A percentile compares a stretch with the other conserved stretches of the same genome.
phyloP scores from a whole-genome alignment of 2,888 invertebrate genomes.

The Leptinotarsa rubiginosa region DNA sequence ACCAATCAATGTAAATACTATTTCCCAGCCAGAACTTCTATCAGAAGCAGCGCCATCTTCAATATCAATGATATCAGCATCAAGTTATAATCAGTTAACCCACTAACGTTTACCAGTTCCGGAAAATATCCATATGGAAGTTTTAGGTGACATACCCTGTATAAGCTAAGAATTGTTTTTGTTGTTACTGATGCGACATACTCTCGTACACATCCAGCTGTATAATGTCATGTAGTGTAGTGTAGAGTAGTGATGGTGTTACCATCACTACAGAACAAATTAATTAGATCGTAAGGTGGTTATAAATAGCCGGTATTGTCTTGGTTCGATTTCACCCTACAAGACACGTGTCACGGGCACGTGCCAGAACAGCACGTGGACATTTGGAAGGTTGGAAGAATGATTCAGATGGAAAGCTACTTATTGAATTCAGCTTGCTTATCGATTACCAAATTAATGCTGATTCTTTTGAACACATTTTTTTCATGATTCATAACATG shows the following conservation, averaged over 20 bases:
- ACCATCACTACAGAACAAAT: conserved; percentile 6
- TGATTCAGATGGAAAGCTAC: neutral
- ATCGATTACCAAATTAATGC: neutral
- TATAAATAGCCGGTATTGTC: conserved; percentile 17
- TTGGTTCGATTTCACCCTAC: conserved; percentile 3
- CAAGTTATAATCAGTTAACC: too few species aligned
- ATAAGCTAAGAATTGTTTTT: neutral
- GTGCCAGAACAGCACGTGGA: conserved; percentile 13
- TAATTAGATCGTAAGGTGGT: conserved; percentile 7
- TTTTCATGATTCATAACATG: too few species aligned
- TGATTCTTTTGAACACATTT: too few species aligned
- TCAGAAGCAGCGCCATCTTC: too few species aligned
- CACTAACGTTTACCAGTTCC: too few species aligned
- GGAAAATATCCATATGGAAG: too few species aligned
- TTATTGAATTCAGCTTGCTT: neutral
- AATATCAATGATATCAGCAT: too few species aligned
- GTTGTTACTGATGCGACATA: neutral
- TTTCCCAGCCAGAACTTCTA: too few species aligned
- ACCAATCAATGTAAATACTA: too few species aligned
- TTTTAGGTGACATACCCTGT: too few species aligned
- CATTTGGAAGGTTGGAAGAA: conserved; percentile 1
- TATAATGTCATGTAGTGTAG: neutral
- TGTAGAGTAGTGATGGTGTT: neutral
- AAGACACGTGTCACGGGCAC: conserved; percentile 9
- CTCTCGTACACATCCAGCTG: neutral